Base-by-base conservation (phyloP, 2,888 invertebrate species). In the Drosophila ochracea region DNA sequence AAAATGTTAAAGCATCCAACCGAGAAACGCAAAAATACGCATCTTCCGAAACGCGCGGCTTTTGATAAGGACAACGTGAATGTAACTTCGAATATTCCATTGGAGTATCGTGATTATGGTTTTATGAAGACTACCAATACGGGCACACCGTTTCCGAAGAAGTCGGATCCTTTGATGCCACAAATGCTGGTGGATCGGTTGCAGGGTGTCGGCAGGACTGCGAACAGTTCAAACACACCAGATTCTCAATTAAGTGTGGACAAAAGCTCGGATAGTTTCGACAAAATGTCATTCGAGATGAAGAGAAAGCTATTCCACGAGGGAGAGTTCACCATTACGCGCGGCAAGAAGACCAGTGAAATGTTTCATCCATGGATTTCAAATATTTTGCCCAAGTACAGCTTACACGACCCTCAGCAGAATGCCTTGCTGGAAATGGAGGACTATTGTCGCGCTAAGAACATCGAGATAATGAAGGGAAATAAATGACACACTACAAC, bases 301-400 rank as follows among this genome's bases (percentile, higher is more conserved):
- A 78, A 82, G 10, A 71, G 87, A 0, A 86, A 84, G n/a, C 39
- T 67, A 0, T 87, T 87, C 33, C 52, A 83, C 39, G 31, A 54
- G 28, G 87, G 61, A 7, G 84, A 87, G 37, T 83, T 72, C 11
- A 87, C 84, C 5, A 73, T 82, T 35, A 74, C 84, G 1, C 73
- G 49, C 9, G 83, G 87, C 55, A 67, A 58, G 13, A 84, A 76
- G 28, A 66, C 71, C 3, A 76, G 87, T 9, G 62, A 72, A 0
- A 16, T 59, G 28, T 11, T 37, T 21, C 81, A 78, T 65, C 70
- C 78, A 2, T 31, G 1, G 0, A 6, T 25, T 4, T 4, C 47
- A 25, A 62, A 3, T 10, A 30, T 0, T 5, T 0, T 39, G 7
- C 33, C 47, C 13, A 55, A 39, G 16, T 1, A 5, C 35, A 49